phyloP scores from a whole-genome alignment of 2,888 invertebrate species.

The Steinernema scapterisci region DNA sequence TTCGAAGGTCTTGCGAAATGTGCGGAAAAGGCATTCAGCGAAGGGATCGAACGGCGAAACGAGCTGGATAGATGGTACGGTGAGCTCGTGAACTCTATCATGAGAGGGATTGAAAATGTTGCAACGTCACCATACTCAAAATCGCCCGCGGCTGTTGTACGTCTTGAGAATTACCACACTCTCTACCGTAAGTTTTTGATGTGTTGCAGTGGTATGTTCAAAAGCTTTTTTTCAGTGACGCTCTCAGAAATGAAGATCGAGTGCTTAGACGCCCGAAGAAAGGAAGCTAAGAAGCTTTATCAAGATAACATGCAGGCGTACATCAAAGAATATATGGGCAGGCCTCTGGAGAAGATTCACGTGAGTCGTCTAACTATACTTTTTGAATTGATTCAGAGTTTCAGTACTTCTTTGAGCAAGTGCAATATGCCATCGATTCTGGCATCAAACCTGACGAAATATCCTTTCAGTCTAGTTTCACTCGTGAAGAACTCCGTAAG shows the following conservation, averaged over 20 bases:
- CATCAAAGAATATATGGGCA: conserved; percentile 90
- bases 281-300: conserved; percentile 80
- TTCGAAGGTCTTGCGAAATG: conserved; percentile 76
- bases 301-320: conserved; percentile 86
- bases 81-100: conserved; percentile 74
- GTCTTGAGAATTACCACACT: conserved; percentile 95
- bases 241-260: background rate
- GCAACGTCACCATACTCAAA: conserved; percentile 81
- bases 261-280: background rate
- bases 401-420: conserved; percentile 93
- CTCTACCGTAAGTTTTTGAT: conserved; percentile 74
- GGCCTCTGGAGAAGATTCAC: conserved; percentile 87
- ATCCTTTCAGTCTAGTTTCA: conserved; percentile 94
- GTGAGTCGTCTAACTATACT: conserved; percentile 70
- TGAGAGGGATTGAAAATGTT: conserved; percentile 80
- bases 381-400: conserved; percentile 48
- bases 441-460: conserved; percentile 96
- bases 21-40: conserved; percentile 82
- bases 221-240: conserved; percentile 23
- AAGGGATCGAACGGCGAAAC: conserved; percentile 81
- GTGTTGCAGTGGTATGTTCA: background rate
- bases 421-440: conserved; percentile 86
- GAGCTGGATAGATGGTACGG: conserved; percentile 85
- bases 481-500: conserved; percentile 91
- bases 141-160: conserved; percentile 87